These are phyloP conservation scores for Poeciliopsis turrubarensis DNA, from an alignment of 2,113 vertebrate species.

Conservation along the genomic window DNA sequence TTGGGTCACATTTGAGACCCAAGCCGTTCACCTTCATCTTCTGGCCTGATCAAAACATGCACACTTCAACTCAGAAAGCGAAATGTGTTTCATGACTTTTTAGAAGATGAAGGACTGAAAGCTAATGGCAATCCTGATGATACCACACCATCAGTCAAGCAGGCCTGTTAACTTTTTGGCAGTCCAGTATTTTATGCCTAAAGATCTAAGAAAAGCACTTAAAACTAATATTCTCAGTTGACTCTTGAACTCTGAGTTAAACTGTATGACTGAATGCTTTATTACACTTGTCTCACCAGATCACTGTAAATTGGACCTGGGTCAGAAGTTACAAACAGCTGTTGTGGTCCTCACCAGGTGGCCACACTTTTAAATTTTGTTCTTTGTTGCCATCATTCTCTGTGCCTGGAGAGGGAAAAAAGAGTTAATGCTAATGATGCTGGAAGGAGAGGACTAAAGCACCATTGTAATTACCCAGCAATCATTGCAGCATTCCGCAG, in stretches of 20 bases:
- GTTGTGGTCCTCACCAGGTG: constrained; percentile 57
- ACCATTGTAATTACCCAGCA: constrained; percentile 73
- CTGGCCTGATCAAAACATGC: constrained; percentile 46
- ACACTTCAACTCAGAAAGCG: constrained; percentile 25
- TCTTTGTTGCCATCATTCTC: constrained; percentile 24
- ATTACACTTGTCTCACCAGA: constrained; percentile 50
- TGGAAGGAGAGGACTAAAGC: constrained; percentile 67
- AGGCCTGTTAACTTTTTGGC: constrained; percentile 32
- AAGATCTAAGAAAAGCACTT: constrained; percentile 31
- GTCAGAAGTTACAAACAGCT: constrained; percentile 47
- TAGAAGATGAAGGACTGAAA: constrained; percentile 31
- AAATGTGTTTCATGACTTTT: constrained; percentile 37
- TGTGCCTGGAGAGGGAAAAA: constrained; percentile 40
- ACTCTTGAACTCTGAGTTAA: constrained; percentile 26
- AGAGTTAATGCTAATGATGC: constrained; percentile 69
- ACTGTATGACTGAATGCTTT: constrained; percentile 14
- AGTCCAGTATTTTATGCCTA: constrained; percentile 34
- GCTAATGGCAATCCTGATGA: constrained; percentile 29
- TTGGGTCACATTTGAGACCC: constrained; percentile 41
- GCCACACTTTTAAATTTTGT: constrained; percentile 22
- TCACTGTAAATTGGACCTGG: constrained; percentile 36
- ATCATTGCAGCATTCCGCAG: constrained; percentile 74
- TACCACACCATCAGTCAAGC: constrained; percentile 34
- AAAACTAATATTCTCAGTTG: constrained; percentile 27
- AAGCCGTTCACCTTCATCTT: constrained; percentile 45